Evolutionary conservation across 2,888 invertebrate genomes (phyloP).

Genomic region (Yponomeuta sedellus): DNA sequence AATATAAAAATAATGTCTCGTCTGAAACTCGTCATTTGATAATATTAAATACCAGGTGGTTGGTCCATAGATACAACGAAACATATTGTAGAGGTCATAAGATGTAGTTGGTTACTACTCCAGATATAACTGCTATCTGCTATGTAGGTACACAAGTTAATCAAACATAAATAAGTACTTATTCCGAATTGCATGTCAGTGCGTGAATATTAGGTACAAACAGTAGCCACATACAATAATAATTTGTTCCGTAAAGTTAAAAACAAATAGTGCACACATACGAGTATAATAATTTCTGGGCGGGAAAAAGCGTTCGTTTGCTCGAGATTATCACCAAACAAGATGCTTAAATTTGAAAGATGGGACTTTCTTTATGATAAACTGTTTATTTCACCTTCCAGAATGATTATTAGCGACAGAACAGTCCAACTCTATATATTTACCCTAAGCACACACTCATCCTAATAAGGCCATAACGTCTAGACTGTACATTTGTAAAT

Average conservation of each 20-base stretch:
- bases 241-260: no score
- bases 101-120: neutral
- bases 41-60: constrained; percentile 19
- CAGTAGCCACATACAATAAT: no score
- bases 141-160: neutral
- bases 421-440: constrained; percentile 29
- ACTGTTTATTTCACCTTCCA: no score
- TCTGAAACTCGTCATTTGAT: constrained; percentile 8
- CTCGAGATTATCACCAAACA: no score
- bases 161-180: neutral
- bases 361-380: no score
- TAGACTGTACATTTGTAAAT: neutral
- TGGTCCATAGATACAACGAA: constrained; percentile 22
- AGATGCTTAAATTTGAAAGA: no score
- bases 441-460: constrained; percentile 34
- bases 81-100: constrained; percentile 15
- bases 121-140: neutral
- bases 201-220: no score
- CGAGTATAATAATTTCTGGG: constrained; percentile 31
- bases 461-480: constrained; percentile 54
- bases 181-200: neutral
- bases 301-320: constrained; percentile 35
- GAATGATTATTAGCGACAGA: no score
- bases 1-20: constrained; percentile 23
- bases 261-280: no score